Evolutionary conservation across 2,113 vertebrate genomes (phyloP), one percentile per base, ranked within the genome.

Genomic region (Jaculus jaculus): DNA sequence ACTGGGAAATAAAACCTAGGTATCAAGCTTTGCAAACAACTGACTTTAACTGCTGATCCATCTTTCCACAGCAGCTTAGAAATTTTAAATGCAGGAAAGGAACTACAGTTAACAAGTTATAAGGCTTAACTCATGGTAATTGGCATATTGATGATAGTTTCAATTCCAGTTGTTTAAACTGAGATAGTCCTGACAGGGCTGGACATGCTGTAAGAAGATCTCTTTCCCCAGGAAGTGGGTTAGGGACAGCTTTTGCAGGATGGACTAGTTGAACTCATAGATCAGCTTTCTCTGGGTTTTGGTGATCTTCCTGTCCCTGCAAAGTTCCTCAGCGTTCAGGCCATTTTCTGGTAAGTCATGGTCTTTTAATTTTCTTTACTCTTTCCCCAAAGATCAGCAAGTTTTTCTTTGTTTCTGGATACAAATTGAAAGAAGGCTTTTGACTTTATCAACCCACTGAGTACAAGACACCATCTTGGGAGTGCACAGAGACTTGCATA

Each of bases 211-310:
- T 82, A 96, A 97, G 68, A 95, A 87, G 30, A 96, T 88, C 66
- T 99, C 98, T 90, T 98, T 98, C 20, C 97, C 96, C 26, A 97
- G 77, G 60, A 97, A 96, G 89, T 97, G 98, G 18, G 96, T 34
- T 0, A 98, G 98, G 94, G 98, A 97, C 1, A 99, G 98, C 97
- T 98, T 98, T 98, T 99, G 98, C 96, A 99, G 97, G 98, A 99
- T 98, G 91, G 98, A 93, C 2, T 98, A 98, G 97, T 98, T 99
- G 97, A 99, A 99, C 90, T 99, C 99, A 96, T 99, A 99, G 2
- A 99, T 99, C 90, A 99, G 98, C 90, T 99, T 99, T 95, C 99
- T 99, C 68, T 99, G 98, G 18, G 99, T 98, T 96, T 99, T 99
- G 72, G 98, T 97, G 75, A 99, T 99, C 98, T 99, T 2, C 99